These are phyloP conservation scores for Characodon lateralis DNA, from an alignment of 2,797 vertebrate genomes.

Conservation along the genomic window DNA sequence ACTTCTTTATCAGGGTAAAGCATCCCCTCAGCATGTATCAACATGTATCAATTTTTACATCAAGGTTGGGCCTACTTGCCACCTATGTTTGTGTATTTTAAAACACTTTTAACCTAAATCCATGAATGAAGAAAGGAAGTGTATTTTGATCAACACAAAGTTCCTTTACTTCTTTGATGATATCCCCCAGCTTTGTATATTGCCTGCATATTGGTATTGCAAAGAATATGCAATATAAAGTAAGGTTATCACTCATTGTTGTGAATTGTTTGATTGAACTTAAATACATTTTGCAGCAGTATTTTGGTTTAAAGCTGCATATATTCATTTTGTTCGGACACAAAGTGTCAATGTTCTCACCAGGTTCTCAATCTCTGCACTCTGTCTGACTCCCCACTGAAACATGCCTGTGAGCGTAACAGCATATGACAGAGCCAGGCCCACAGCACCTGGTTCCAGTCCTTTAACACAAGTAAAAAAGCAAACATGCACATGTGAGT, in stretches of 20 bases:
- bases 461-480: conserved; percentile 56
- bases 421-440: conserved; percentile 89
- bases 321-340: neutral
- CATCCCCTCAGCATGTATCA: no score
- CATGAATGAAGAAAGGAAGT: no score
- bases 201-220: neutral
- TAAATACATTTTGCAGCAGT: no score
- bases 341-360: conserved; percentile 71
- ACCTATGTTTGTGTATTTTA: no score
- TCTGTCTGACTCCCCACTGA: conserved; percentile 96
- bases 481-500: neutral
- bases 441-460: conserved; percentile 89
- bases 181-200: neutral
- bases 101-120: no score
- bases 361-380: conserved; percentile 95
- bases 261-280: no score
- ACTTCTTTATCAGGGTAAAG: no score
- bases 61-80: no score
- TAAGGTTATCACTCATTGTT: neutral
- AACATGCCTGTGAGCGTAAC: conserved; percentile 94
- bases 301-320: no score
- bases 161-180: neutral
- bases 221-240: neutral
- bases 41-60: no score
- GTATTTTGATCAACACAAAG: no score